Evolutionary conservation across 2,888 invertebrate species (phyloP), one percentile per base, ranked within the genome.

Genomic region (Andrena chrysosceles): DNA sequence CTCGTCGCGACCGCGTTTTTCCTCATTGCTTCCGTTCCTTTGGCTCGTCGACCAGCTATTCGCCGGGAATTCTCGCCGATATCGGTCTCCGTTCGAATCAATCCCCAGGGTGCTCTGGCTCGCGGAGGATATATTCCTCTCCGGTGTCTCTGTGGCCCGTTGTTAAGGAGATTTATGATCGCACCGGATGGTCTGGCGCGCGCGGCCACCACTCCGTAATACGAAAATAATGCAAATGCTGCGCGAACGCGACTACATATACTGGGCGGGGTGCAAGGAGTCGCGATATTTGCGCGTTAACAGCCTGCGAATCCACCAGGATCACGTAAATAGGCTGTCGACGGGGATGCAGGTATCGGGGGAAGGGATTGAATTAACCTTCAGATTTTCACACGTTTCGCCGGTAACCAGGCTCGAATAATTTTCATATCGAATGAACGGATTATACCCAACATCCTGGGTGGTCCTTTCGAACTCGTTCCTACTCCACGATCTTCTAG

Each of bases 201-300:
- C 31, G 42, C 20, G n/a, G n/a, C 23, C 35, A 66, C 23, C 54
- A 20, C 31, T 2, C 4, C 52, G 59, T 82, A 81, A 82, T 81
- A 81, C 69, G 81, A 76, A 82, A 75, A 75, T 82, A 82, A 82
- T 82, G 81, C 75, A 81, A 81, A 81, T 68, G 62, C 63, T 60
- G 33, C 6, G 59, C 23, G 68, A 80, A 48, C 52, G 56, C 29
- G 64, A 23, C 42, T 52, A n/a, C n/a, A n/a, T n/a, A 70, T 75
- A 69, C 56, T 33, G 66, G n/a, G 0, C 33, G 52, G 48, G 5
- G 2, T 13, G 29, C 29, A 62, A 31, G 33, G 16, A 33, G 72
- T 29, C 20, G 33, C 72, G 54, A 49, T 31, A 63, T 64, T 48
- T 16, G 31, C 29, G 16, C 23, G 67, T 42, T 52, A 49, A 59